These are phyloP conservation scores for Zaprionus vittiger DNA, from an alignment of 1,140 invertebrate genomes.

Conservation along the genomic window DNA sequence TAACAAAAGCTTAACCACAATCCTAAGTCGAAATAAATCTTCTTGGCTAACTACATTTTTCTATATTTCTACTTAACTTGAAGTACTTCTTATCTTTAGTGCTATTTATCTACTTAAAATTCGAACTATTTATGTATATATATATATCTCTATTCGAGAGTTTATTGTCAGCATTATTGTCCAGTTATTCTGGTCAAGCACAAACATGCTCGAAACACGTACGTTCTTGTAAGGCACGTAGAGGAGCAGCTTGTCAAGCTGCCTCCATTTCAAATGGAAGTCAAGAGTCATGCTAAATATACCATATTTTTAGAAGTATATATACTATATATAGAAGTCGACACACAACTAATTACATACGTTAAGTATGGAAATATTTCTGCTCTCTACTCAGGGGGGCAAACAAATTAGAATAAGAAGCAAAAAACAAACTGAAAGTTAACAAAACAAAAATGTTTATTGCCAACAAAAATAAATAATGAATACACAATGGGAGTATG, in stretches of 20 bases:
- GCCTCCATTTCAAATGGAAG: neutral
- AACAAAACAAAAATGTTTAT: slow-evolving; percentile 38
- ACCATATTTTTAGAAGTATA: neutral
- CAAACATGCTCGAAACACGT: slow-evolving; percentile 9
- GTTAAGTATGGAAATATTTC: slow-evolving; percentile 1
- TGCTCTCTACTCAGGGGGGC: neutral
- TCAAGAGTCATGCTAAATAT: neutral
- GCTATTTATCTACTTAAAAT: slow-evolving; percentile 3
- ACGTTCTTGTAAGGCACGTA: slow-evolving; percentile 8
- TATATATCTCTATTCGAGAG: neutral
- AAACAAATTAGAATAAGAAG: slow-evolving; percentile 32
- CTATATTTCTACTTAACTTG: neutral
- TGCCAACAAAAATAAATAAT: slow-evolving; percentile 30
- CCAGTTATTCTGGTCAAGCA: slow-evolving; percentile 14
- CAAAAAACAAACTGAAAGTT: neutral
- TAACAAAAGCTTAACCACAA: neutral
- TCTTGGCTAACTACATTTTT: neutral
- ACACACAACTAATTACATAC: slow-evolving; percentile 1
- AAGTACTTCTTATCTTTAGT: neutral
- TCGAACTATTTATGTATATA: slow-evolving; percentile 9
- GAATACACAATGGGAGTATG: neutral
- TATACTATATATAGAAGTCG: neutral
- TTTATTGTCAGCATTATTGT: slow-evolving; percentile 42
- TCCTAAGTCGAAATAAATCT: no score
- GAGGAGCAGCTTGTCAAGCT: neutral